These are phyloP conservation scores for Maniola jurtina DNA, from an alignment of 1,140 invertebrate genomes.

Conservation along the genomic window DNA sequence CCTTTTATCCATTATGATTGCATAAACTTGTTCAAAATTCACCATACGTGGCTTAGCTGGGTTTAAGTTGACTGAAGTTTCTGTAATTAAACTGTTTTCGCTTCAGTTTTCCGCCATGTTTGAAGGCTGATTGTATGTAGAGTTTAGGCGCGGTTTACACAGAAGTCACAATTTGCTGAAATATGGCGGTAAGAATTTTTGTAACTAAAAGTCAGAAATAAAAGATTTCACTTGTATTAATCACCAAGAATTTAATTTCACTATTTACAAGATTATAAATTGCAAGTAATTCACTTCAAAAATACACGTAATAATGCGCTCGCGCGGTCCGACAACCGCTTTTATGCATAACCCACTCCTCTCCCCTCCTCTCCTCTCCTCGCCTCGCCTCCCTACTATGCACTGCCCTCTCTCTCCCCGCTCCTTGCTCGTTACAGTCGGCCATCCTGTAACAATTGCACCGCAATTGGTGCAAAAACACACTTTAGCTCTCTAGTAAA, in stretches of 20 bases:
- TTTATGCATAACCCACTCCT: no score
- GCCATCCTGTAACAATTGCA: slow-evolving; percentile 26
- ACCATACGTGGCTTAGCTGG: not conserved
- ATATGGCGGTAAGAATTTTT: not conserved
- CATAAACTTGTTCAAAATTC: no score
- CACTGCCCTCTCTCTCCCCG: not conserved
- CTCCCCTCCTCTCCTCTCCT: no score
- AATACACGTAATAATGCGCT: no score
- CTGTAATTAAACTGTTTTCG: slow-evolving; percentile 53
- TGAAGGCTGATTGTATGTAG: slow-evolving; percentile 38
- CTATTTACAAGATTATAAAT: no score
- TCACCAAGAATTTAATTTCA: no score
- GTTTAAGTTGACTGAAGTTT: slow-evolving; percentile 9
- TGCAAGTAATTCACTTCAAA: no score
- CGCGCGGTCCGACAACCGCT: no score
- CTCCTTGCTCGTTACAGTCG: slow-evolving; percentile 28
- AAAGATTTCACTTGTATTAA: no score
- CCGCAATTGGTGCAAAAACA: slow-evolving; percentile 13
- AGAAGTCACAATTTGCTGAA: not conserved
- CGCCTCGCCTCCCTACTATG: no score
- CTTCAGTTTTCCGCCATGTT: slow-evolving; percentile 46
- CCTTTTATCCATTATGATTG: no score
- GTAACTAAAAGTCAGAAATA: no score
- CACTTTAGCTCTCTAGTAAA: slow-evolving; percentile 19
- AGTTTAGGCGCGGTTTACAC: not conserved